Conservation (phyloP, 2,797 vertebrate genomes). For the Danio tinwini region DNA sequence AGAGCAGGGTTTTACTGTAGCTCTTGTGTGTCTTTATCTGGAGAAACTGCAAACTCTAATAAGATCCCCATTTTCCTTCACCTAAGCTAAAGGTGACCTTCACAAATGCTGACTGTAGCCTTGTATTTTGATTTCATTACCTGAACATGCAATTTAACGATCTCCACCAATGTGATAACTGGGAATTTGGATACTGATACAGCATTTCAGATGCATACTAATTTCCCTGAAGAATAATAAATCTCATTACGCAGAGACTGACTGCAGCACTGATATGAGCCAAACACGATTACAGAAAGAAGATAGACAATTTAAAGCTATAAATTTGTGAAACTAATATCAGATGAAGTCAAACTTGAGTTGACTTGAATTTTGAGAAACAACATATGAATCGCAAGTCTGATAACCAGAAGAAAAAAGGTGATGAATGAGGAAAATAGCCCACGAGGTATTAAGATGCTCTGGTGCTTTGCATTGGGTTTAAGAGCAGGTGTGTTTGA, state of each 20-base stretch:
- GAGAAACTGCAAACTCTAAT: not conserved
- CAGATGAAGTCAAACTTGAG: conserved; percentile 21
- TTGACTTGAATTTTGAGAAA: conserved; percentile 24
- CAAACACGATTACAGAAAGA: conserved; percentile 35
- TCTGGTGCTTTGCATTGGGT: not conserved
- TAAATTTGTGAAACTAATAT: conserved; percentile 32
- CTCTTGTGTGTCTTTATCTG: not conserved
- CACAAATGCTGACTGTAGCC: conserved; percentile 45
- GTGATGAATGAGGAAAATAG: not conserved
- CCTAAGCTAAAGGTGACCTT: conserved; percentile 18
- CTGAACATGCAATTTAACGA: conserved; percentile 50
- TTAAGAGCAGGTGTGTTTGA: conserved; percentile 12
- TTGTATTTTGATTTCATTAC: conserved; percentile 45
- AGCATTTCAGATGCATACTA: conserved; percentile 49
- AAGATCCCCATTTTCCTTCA: not conserved
- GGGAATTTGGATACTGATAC: conserved; percentile 41
- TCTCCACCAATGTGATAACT: conserved; percentile 26
- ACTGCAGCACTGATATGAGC: conserved; percentile 5
- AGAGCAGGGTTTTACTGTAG: not conserved
- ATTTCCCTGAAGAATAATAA: conserved; percentile 55
- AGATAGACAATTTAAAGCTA: conserved; percentile 24
- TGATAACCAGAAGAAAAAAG: not conserved
- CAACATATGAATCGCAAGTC: conserved; percentile 9
- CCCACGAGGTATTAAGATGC: not conserved
- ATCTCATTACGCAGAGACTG: conserved; percentile 33